Base-by-base conservation (phyloP, 1,140 invertebrate genomes). In the Caenorhabditis inopinata region DNA sequence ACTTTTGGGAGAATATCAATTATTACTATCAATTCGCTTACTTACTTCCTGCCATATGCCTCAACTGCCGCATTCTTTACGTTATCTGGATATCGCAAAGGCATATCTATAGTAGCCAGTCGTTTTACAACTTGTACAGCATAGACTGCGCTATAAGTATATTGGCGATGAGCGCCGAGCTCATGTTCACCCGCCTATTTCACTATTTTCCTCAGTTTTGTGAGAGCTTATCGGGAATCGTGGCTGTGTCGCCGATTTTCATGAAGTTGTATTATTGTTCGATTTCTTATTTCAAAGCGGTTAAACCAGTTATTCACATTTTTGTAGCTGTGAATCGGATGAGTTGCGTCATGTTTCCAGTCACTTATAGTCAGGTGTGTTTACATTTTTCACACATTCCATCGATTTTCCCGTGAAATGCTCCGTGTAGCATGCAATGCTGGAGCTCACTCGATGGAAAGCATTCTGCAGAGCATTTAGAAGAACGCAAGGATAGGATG, bases 1-100 rank as follows among this genome's bases (percentile, higher is more conserved):
- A 11, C 12, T 68, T 68, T 12, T 38, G n/a, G 7, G 58, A 68
- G n/a, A 68, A 68, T 12, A 42, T 68, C n/a, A 29, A 68, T 21
- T 68, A 68, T 68, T 68, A 6, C 58, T 68, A 68, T 42, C 58
- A 68, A 68, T 68, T 68, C 12, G n/a, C 9, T 7, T 68, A 68
- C n/a, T 21, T 68, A 9, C 38, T 68, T 18, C 16, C 32, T 21
- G 58, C 58, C 7, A 68, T 38, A 9, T 38, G 29, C n/a, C 14
- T 68, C n/a, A 68, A 68, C 32, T 68, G 38, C 58, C 58, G 58
- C 23, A 68, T 68, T 18, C 58, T 68, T n/a, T 68, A 11, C 2
- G 32, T 42, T 2, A 68, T 68, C 38, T 42, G 58, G 58, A 32
- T 68, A 29, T 68, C 58, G 9, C 58, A 68, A 12, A 29, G 58